A percentile compares a stretch with the other conserved stretches of the same genome.
These are phyloP conservation scores for Caenorhabditis plicata DNA, from an alignment of 2,888 invertebrate species.

Conservation along the genomic window DNA sequence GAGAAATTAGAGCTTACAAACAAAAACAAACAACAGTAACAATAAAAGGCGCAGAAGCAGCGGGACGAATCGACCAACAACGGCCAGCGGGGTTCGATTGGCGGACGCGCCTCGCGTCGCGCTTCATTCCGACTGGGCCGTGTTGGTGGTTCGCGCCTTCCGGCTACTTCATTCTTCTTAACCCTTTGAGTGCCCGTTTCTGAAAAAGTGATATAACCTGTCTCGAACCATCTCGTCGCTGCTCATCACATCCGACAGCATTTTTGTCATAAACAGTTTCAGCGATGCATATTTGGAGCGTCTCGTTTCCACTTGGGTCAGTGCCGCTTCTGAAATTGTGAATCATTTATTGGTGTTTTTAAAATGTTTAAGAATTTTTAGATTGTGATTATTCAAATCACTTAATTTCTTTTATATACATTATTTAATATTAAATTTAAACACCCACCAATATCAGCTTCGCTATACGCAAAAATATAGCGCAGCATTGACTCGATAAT, in stretches of 20 bases:
- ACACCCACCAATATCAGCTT: slow-evolving; percentile 23
- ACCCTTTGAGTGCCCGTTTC: too few relatives aligned
- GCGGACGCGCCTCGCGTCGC: too few relatives aligned
- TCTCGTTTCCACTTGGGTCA: neutral
- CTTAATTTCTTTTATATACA: neutral
- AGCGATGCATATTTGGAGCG: neutral
- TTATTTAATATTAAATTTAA: neutral
- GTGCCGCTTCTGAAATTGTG: slow-evolving; percentile 1
- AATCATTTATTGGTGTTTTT: neutral
- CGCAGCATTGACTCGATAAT: slow-evolving; percentile 17
- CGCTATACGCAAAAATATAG: slow-evolving; percentile 12
- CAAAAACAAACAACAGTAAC: too few relatives aligned
- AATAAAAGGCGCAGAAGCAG: neutral
- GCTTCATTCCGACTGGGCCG: too few relatives aligned
- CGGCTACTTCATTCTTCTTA: too few relatives aligned
- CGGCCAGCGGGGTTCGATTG: too few relatives aligned
- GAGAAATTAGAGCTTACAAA: too few relatives aligned
- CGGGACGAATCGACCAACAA: too few relatives aligned
- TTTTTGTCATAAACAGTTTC: neutral
- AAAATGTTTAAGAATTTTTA: too few relatives aligned
- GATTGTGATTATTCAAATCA: too few relatives aligned
- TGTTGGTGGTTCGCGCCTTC: too few relatives aligned
- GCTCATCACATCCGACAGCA: neutral
- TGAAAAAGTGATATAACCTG: slow-evolving; percentile 4
- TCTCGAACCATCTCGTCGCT: neutral